phyloP scores from a whole-genome alignment of 2,888 invertebrate genomes.

The Campopleginae sp. region DNA sequence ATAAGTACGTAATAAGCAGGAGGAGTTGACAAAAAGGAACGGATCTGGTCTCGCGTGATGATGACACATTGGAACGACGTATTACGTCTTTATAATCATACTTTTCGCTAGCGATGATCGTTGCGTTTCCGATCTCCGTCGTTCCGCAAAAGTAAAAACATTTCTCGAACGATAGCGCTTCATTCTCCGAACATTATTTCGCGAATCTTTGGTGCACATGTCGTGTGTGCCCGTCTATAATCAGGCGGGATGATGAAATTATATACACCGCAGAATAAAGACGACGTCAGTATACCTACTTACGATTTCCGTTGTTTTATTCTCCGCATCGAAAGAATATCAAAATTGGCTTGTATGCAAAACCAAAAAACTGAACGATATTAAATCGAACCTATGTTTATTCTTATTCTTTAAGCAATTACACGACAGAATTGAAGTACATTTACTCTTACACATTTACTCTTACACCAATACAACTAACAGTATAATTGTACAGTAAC shows the following conservation, averaged over 20 bases:
- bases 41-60: background rate
- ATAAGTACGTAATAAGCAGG: background rate
- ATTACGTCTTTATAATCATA: background rate
- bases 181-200: background rate
- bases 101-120: background rate
- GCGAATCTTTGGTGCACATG: background rate
- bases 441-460: constrained; percentile 80
- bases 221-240: background rate
- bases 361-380: constrained; percentile 56
- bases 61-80: background rate
- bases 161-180: background rate
- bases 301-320: constrained; percentile 11
- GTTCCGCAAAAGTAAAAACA: background rate
- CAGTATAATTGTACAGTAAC: constrained; percentile 81
- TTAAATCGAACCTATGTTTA: constrained; percentile 80
- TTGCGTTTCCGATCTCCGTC: background rate
- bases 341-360: background rate
- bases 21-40: background rate
- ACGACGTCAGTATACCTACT: background rate
- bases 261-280: background rate
- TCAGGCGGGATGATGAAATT: background rate
- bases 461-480: constrained; percentile 81
- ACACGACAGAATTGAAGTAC: constrained; percentile 84
- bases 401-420: constrained; percentile 84
- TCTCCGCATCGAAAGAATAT: background rate